Conservation (phyloP, 2,797 vertebrate genomes). For the Pseudotriccus pelzelni region DNA sequence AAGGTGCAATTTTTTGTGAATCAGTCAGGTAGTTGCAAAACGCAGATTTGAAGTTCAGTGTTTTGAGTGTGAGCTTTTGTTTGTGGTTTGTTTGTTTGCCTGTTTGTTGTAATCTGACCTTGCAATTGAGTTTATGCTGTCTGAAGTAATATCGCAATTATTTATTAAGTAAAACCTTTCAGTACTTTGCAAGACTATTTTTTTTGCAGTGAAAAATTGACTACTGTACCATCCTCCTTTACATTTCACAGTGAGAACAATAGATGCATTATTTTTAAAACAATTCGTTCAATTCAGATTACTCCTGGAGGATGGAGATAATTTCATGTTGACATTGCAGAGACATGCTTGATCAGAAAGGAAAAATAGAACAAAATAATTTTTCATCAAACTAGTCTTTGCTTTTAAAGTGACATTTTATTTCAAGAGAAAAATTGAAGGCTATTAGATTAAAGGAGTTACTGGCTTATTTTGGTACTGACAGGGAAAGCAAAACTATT, state of each 20-base stretch:
- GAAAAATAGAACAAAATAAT: not conserved
- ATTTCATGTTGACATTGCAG: constrained; percentile 6
- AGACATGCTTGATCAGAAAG: constrained; percentile 16
- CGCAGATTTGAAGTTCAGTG: not conserved
- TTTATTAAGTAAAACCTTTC: not conserved
- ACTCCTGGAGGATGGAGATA: not conserved
- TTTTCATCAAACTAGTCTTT: not conserved
- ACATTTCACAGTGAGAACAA: not conserved
- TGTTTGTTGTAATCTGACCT: not conserved
- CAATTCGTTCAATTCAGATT: not conserved
- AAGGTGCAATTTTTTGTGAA: not conserved
- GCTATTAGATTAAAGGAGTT: not conserved
- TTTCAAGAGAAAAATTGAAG: not conserved
- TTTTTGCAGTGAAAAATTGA: not conserved
- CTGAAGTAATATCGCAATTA: not conserved
- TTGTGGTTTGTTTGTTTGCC: not conserved
- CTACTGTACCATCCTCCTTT: not conserved
- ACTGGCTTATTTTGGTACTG: not conserved
- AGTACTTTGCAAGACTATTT: not conserved
- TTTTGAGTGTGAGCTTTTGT: not conserved
- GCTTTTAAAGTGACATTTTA: not conserved
- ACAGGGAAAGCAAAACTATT: not conserved
- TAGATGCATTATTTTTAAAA: not conserved
- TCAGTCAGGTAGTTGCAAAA: not conserved
- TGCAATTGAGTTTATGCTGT: not conserved